phyloP scores from a whole-genome alignment of 2,888 invertebrate species.

The Molanna angustata region DNA sequence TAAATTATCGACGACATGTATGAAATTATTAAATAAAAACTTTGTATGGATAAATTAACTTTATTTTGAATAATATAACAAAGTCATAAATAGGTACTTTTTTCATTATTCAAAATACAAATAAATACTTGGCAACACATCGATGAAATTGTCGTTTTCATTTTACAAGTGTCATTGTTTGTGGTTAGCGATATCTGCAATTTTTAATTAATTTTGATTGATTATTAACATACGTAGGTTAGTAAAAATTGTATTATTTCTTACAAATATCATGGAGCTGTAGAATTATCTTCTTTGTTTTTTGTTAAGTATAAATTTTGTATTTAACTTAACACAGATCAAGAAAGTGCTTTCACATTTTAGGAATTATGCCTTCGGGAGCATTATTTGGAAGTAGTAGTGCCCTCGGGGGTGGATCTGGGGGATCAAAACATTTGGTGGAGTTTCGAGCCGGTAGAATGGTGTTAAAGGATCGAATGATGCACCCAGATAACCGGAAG shows the following conservation, averaged over 20 bases:
- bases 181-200: slow-evolving; percentile 11
- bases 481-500: slow-evolving; percentile 91
- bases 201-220: slow-evolving; percentile 4
- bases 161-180: slow-evolving; percentile 26
- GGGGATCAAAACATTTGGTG: slow-evolving; percentile 85
- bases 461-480: slow-evolving; percentile 91
- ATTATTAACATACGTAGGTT: neutral
- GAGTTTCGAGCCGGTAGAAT: slow-evolving; percentile 97
- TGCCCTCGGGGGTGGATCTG: slow-evolving; percentile 74
- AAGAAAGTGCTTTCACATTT: too few species aligned
- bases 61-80: too few species aligned
- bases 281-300: too few species aligned
- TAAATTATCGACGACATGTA: too few species aligned
- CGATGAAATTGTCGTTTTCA: slow-evolving; percentile 32
- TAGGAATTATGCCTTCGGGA: slow-evolving; percentile 45
- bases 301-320: too few species aligned
- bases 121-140: too few species aligned
- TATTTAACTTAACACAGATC: too few species aligned
- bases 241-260: neutral
- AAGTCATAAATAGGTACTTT: too few species aligned
- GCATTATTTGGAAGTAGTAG: slow-evolving; percentile 75
- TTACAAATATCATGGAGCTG: too few species aligned
- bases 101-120: too few species aligned
- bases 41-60: too few species aligned
- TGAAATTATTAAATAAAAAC: too few species aligned